A percentile compares a stretch with the other conserved stretches of the same genome.
Evolutionary conservation across 2,113 vertebrate species (phyloP).

Genomic region (Varanus salvator): DNA sequence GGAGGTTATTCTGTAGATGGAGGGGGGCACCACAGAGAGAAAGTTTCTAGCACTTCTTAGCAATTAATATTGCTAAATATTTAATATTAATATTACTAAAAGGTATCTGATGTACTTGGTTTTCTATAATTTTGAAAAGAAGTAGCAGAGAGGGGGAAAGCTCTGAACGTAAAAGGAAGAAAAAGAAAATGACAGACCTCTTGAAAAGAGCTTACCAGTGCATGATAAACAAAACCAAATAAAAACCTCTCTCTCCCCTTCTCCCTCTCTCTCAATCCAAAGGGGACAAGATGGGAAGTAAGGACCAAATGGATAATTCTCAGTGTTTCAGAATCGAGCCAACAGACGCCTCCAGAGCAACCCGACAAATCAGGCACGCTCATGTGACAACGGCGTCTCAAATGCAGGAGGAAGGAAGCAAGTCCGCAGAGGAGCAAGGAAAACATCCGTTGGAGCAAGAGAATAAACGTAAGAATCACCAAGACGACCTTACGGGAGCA

Average conservation of each 20-base stretch:
- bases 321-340: not conserved
- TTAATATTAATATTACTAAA: too few relatives aligned
- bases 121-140: too few relatives aligned
- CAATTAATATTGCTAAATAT: too few relatives aligned
- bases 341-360: not conserved
- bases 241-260: too few relatives aligned
- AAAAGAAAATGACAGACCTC: not conserved
- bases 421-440: not conserved
- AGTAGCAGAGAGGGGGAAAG: too few relatives aligned
- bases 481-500: not conserved
- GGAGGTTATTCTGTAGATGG: too few relatives aligned
- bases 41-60: too few relatives aligned
- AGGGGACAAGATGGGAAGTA: not conserved
- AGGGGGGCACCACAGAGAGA: too few relatives aligned
- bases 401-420: not conserved
- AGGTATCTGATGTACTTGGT: too few relatives aligned
- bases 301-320: not conserved
- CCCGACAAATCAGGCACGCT: not conserved
- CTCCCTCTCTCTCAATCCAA: not conserved
- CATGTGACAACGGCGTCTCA: not conserved
- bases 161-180: not conserved
- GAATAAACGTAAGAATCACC: not conserved
- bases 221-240: not conserved
- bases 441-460: not conserved
- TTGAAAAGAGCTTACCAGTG: not conserved